phyloP scores from a whole-genome alignment of 2,888 invertebrate genomes.

The Cosmorhoe ocellata region DNA sequence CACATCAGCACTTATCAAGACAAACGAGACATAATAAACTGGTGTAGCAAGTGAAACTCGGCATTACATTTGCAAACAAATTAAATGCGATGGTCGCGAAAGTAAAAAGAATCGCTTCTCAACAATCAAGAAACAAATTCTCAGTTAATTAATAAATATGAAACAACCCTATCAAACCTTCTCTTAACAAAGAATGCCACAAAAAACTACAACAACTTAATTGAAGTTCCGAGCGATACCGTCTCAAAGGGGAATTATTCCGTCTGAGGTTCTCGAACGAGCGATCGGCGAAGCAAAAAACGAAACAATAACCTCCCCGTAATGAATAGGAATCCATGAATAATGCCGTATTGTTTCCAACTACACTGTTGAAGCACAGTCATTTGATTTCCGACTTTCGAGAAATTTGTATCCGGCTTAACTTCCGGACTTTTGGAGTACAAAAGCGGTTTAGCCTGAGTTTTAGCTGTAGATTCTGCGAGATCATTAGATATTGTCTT shows the following conservation, averaged over 20 bases:
- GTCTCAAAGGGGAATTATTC: constrained; percentile 20
- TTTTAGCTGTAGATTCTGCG: too few species aligned
- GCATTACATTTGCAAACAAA: too few species aligned
- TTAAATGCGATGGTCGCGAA: too few species aligned
- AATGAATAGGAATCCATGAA: constrained; percentile 53
- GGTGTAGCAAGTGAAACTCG: too few species aligned
- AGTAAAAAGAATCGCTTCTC: too few species aligned
- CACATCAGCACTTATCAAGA: too few species aligned
- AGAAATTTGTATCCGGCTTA: not conserved
- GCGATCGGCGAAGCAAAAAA: constrained; percentile 36
- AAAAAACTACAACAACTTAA: constrained; percentile 10
- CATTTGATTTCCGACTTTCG: not conserved
- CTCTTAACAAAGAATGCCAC: constrained; percentile 6
- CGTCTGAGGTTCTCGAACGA: constrained; percentile 19
- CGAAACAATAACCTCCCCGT: constrained; percentile 39
- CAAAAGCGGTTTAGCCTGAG: too few species aligned
- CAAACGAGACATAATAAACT: too few species aligned
- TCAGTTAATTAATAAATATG: too few species aligned
- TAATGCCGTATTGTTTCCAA: constrained; percentile 51
- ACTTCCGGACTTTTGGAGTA: too few species aligned
- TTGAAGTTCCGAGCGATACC: constrained; percentile 21
- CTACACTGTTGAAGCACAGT: not conserved
- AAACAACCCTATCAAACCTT: not conserved
- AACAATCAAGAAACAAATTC: too few species aligned
- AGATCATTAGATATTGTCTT: too few species aligned